Evolutionary conservation across 2,888 invertebrate species (phyloP), one percentile per base, ranked within the genome.

Genomic region (Nymphalis urticae): DNA sequence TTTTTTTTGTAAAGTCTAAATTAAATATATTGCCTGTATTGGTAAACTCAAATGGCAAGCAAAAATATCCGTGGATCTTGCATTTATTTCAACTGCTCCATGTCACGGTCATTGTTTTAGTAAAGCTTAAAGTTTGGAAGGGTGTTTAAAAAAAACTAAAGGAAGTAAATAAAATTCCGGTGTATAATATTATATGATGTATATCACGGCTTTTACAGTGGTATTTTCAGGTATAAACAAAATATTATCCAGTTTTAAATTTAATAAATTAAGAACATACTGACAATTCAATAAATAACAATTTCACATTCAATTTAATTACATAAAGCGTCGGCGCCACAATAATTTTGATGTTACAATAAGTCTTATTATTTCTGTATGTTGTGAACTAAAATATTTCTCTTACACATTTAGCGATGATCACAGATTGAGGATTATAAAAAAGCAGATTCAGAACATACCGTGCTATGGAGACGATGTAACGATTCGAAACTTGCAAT

Each of bases 151-250:
- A 2, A 13, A 54, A 47, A 42, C 21, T 16, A 56, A 58, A 53
- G 62, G 68, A 65, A 56, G 70, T 48, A 87, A 92, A 90, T 90
- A 82, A 92, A 91, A 90, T 80, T 81, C 86, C 75, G 82, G 84
- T 88, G 48, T 89, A 85, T 90, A 90, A 89, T 92, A 90, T 89
- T 92, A 90, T 90, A 91, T 89, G 88, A 91, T 91, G 90, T 90
- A 90, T 88, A 92, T 92, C 92, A 92, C 92, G 92, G 92, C 88
- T 90, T 91, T 92, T 90, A 92, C 92, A 92, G 89, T 92, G 90
- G 90, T 91, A 90, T 87, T 89, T 83, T 89, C 86, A 84, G 89
- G 85, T 90, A 88, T 88, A 89, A 92, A 92, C 89, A 90, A 90
- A 90, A 89, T 87, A 90, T 89, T 73, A 74, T 72, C 87, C 90